phyloP scores from a whole-genome alignment of 1,140 invertebrate genomes.

The Zaprionus ghesquierei region DNA sequence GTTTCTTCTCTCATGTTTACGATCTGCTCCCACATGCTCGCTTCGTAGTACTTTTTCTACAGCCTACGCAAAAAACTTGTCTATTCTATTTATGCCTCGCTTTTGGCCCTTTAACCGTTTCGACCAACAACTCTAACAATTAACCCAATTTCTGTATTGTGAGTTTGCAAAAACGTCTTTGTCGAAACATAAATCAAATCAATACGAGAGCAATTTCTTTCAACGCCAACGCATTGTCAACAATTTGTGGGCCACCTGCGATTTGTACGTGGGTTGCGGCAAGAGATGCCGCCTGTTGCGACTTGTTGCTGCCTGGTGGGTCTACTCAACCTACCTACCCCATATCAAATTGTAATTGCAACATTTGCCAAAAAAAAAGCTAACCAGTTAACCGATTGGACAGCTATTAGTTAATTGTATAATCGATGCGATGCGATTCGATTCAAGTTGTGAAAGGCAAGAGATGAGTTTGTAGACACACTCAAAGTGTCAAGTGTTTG shows the following conservation, averaged over 20 bases:
- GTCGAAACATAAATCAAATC: slow-evolving; percentile 63
- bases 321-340: not conserved
- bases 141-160: slow-evolving; percentile 67
- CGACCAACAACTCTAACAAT: slow-evolving; percentile 45
- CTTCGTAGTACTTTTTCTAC: not conserved
- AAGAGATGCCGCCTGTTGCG: not conserved
- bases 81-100: slow-evolving; percentile 5
- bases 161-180: slow-evolving; percentile 58
- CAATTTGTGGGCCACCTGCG: slow-evolving; percentile 54
- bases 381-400: not conserved
- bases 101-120: slow-evolving; percentile 38
- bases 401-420: slow-evolving; percentile 21
- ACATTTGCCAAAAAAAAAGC: slow-evolving; percentile 15
- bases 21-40: not conserved
- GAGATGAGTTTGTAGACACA: slow-evolving; percentile 25
- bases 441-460: slow-evolving; percentile 47
- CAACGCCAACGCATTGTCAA: slow-evolving; percentile 23
- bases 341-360: slow-evolving; percentile 22
- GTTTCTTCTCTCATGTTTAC: slow-evolving; percentile 28
- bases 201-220: slow-evolving; percentile 53
- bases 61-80: slow-evolving; percentile 35
- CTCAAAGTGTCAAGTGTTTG: slow-evolving; percentile 65
- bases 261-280: slow-evolving; percentile 52
- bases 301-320: not conserved
- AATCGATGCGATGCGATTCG: slow-evolving; percentile 24